Conservation (phyloP, 2,797 vertebrate genomes). For the Pseudotriccus pelzelni region DNA sequence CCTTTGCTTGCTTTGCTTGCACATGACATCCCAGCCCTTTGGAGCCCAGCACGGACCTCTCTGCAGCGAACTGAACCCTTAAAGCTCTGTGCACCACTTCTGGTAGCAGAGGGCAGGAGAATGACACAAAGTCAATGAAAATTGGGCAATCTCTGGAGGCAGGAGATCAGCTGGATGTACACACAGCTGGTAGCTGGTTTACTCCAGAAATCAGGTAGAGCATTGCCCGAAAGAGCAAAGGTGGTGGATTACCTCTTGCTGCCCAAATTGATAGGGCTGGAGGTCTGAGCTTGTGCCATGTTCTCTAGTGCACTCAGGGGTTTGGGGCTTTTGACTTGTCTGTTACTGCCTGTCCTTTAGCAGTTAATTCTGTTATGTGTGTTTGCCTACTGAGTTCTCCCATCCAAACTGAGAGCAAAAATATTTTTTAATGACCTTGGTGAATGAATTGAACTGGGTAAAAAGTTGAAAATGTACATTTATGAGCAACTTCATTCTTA, state of each 20-base stretch:
- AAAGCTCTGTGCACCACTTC: background rate
- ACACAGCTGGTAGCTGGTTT: background rate
- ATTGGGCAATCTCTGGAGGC: background rate
- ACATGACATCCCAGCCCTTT: fast-evolving
- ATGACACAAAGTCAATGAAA: background rate
- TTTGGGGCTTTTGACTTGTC: background rate
- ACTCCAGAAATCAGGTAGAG: background rate
- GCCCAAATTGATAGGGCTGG: background rate
- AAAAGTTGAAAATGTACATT: background rate
- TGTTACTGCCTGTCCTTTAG: background rate
- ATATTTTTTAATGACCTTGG: background rate
- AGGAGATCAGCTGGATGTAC: background rate
- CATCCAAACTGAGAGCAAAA: background rate
- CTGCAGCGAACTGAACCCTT: background rate
- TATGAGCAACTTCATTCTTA: background rate
- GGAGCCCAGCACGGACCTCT: fast-evolving
- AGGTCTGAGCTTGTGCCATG: background rate
- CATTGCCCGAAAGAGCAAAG: background rate
- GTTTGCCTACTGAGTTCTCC: background rate
- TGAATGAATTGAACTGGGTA: background rate
- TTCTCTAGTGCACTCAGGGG: background rate
- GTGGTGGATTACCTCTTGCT: background rate
- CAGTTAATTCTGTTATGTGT: background rate
- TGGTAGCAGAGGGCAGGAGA: background rate
- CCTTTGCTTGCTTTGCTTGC: background rate